Evolutionary conservation across 2,113 vertebrate genomes (phyloP).

Genomic region (Empidonax alnorum): DNA sequence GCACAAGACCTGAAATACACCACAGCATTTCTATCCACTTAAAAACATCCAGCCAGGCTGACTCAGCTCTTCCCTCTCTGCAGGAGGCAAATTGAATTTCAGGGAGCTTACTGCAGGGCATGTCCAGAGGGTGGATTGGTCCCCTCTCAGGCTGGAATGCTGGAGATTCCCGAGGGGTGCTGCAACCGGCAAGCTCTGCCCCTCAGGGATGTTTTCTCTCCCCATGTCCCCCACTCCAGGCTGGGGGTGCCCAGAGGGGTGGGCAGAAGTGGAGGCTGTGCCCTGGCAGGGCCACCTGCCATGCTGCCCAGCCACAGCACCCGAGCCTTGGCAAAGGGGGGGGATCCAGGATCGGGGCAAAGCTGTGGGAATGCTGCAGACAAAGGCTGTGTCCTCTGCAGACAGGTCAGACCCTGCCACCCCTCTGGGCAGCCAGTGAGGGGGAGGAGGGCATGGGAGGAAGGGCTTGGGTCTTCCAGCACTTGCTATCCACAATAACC

Average conservation of each 20-base stretch:
- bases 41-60: neutral
- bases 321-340: rapidly evolving
- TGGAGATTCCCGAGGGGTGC: neutral
- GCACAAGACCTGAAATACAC: neutral
- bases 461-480: neutral
- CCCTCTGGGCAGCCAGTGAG: neutral
- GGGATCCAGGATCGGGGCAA: rapidly evolving
- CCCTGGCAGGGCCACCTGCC: neutral
- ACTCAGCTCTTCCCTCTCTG: neutral
- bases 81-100: neutral
- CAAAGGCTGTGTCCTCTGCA: neutral
- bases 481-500: no score
- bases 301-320: neutral
- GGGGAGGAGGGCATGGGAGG: neutral
- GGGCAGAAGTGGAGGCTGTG: neutral
- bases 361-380: rapidly evolving
- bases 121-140: rapidly evolving
- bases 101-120: neutral
- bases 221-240: neutral
- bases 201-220: rapidly evolving
- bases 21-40: neutral
- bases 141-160: neutral
- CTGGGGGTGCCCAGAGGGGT: rapidly evolving
- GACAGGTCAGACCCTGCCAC: rapidly evolving
- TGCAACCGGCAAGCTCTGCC: neutral